Percentiles rank a stretch among this genome's conserved stretches.
These are phyloP conservation scores for Mormyrus proboscirostris DNA, from an alignment of 2,797 vertebrate species.

Conservation along the genomic window DNA sequence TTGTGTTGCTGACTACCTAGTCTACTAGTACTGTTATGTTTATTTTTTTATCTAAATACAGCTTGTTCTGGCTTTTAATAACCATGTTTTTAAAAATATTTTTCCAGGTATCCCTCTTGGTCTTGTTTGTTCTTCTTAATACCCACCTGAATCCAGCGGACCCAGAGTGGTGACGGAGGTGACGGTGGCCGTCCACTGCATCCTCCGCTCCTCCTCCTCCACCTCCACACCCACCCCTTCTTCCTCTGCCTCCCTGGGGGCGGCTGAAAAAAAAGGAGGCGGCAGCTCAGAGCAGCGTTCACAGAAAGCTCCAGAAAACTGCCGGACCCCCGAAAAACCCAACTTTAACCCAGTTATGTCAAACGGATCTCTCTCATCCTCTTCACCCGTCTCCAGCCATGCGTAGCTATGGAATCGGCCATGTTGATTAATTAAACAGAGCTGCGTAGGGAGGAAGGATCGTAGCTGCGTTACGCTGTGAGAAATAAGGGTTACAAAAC, in stretches of 20 bases:
- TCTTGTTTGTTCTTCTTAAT: background rate
- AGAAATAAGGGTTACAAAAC: background rate
- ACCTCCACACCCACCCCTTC: background rate
- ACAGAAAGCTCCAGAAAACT: background rate
- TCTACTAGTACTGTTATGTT: background rate
- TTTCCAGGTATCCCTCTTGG: background rate
- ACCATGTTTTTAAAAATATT: background rate
- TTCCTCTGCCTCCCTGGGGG: background rate
- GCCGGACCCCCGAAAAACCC: background rate
- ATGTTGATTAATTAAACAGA: constrained; percentile 46
- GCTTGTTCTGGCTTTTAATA: background rate
- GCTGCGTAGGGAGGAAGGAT: background rate
- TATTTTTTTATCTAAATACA: background rate
- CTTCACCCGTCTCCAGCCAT: constrained; percentile 48
- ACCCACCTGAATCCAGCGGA: constrained; percentile 14
- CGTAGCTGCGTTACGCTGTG: background rate
- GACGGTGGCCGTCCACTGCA: constrained; percentile 7
- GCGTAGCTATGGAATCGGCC: constrained; percentile 39
- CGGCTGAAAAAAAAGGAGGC: background rate
- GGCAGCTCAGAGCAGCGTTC: background rate
- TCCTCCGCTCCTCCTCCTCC: background rate
- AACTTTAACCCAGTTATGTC: constrained; percentile 63
- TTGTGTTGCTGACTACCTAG: background rate
- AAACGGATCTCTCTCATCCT: constrained; percentile 44
- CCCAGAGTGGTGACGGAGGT: background rate